Evolutionary conservation across 2,113 vertebrate species (phyloP).

Genomic region (Pipra filicauda): DNA sequence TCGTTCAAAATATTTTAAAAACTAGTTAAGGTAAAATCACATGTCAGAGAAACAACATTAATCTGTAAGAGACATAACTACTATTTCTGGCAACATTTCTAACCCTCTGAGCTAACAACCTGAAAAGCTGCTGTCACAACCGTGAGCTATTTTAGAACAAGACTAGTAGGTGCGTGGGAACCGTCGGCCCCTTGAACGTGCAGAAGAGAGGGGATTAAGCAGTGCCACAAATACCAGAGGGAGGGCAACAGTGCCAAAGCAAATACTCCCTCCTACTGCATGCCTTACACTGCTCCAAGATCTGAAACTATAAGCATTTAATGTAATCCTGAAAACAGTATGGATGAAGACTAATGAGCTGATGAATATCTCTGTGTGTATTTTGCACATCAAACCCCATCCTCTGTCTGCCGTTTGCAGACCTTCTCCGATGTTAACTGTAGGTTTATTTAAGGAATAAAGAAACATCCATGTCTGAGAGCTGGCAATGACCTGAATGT

Average conservation of each 20-base stretch:
- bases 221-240: neutral
- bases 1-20: neutral
- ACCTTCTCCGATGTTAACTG: neutral
- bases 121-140: neutral
- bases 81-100: neutral
- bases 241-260: neutral
- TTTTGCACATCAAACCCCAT: neutral
- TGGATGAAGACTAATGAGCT: neutral
- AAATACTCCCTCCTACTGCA: neutral
- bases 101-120: constrained; percentile 1
- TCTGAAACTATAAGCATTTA: neutral
- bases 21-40: neutral
- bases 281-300: neutral
- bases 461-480: neutral
- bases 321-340: neutral
- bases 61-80: neutral
- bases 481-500: neutral
- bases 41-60: neutral
- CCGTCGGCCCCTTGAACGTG: rapidly evolving
- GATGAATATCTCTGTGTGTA: neutral
- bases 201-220: constrained; percentile 1
- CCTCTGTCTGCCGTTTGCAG: neutral
- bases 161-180: neutral
- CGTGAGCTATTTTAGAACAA: neutral
- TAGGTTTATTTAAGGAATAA: neutral